Evolutionary conservation across 2,888 invertebrate genomes (phyloP).

Genomic region (Marronus borbonicus): DNA sequence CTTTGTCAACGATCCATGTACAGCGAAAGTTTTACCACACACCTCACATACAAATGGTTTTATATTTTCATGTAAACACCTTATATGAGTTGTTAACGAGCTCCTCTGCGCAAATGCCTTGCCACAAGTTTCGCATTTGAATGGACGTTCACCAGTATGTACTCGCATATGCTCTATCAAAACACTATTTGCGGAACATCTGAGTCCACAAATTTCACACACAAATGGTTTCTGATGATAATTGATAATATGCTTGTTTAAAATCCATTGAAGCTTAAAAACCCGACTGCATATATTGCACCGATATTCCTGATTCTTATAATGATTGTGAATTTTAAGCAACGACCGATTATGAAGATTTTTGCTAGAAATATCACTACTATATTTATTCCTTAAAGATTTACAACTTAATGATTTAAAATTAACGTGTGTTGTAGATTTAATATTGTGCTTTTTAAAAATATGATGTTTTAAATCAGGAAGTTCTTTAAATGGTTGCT

Average conservation of each 20-base stretch:
- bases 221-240: conserved; percentile 21
- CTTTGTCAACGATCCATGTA: conserved; percentile 12
- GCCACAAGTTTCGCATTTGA: conserved; percentile 32
- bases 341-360: background rate
- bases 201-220: conserved; percentile 32
- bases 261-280: background rate
- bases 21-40: conserved; percentile 34
- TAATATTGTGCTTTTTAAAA: background rate
- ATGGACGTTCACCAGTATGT: conserved; percentile 48
- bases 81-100: conserved; percentile 27
- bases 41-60: conserved; percentile 28
- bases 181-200: conserved; percentile 23
- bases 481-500: background rate
- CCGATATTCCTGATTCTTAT: background rate
- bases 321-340: background rate
- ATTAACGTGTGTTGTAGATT: background rate
- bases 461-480: conserved; percentile 9
- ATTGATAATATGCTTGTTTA: background rate
- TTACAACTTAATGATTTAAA: conserved; percentile 9
- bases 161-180: conserved; percentile 36
- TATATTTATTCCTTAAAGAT: background rate
- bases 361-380: background rate
- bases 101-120: conserved; percentile 39
- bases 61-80: conserved; percentile 16
- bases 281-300: background rate